These are phyloP conservation scores for Acipenser transmontanus DNA, from an alignment of 2,797 vertebrate species.

Conservation along the genomic window DNA sequence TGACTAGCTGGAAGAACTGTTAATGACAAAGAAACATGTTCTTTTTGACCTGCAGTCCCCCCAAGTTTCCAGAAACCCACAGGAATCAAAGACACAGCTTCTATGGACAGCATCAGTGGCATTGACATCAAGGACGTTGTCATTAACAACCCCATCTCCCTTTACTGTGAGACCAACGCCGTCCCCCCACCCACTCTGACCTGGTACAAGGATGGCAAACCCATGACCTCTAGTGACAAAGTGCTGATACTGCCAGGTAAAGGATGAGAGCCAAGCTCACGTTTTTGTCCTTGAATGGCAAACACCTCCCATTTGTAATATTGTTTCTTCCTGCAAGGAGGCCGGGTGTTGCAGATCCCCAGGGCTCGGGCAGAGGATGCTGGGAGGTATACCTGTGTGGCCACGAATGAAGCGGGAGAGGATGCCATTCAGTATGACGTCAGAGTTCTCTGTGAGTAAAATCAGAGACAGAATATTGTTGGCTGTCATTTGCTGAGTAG, in stretches of 20 bases:
- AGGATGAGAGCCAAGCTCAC: slow-evolving; percentile 6
- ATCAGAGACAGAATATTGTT: not conserved
- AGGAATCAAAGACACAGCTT: too few species aligned
- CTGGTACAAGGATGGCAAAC: slow-evolving; percentile 85
- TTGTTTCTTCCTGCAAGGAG: slow-evolving; percentile 59
- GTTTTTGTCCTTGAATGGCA: not conserved
- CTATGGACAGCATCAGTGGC: too few species aligned
- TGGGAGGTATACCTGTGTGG: slow-evolving; percentile 82
- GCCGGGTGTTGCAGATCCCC: slow-evolving; percentile 81
- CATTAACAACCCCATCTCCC: slow-evolving; percentile 83
- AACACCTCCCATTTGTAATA: not conserved
- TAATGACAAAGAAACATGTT: too few species aligned
- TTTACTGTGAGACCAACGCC: slow-evolving; percentile 89
- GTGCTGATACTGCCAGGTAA: slow-evolving; percentile 84
- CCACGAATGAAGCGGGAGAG: slow-evolving; percentile 88
- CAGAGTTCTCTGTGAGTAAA: slow-evolving; percentile 75
- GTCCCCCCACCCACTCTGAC: slow-evolving; percentile 87
- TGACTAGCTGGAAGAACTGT: too few species aligned
- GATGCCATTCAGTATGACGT: slow-evolving; percentile 87
- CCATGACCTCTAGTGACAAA: slow-evolving; percentile 73
- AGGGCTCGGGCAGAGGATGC: slow-evolving; percentile 71
- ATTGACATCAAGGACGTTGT: slow-evolving; percentile 63
- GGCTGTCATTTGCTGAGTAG: too few species aligned
- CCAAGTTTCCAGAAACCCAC: too few species aligned
- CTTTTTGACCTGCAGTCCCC: too few species aligned